Conservation (phyloP, 2,888 invertebrate species). For the Orthosia cruda region DNA sequence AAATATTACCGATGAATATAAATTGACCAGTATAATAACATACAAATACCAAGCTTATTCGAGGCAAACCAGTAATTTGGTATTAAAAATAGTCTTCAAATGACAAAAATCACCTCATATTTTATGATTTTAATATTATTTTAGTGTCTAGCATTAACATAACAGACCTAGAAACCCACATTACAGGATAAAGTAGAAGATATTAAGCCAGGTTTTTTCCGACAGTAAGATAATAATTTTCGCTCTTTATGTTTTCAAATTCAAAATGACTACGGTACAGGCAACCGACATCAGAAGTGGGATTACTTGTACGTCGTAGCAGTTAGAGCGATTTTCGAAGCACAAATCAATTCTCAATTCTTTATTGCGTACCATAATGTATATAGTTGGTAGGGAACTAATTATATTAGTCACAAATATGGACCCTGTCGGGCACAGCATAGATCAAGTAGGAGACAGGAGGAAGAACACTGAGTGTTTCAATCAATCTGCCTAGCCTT, state of each 20-base stretch:
- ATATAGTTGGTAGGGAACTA: too few relatives aligned
- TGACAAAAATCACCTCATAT: background rate
- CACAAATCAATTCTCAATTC: too few relatives aligned
- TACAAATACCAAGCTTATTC: background rate
- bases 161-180: constrained; percentile 7
- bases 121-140: constrained; percentile 20
- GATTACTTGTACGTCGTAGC: too few relatives aligned
- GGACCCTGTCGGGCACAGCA: too few relatives aligned
- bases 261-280: constrained; percentile 12
- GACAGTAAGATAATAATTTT: constrained; percentile 4
- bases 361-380: too few relatives aligned
- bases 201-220: constrained; percentile 12
- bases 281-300: background rate
- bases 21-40: background rate
- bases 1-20: too few relatives aligned
- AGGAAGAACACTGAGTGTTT: too few relatives aligned
- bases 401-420: too few relatives aligned
- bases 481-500: too few relatives aligned
- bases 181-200: constrained; percentile 5
- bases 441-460: too few relatives aligned
- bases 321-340: background rate
- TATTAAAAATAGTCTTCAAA: constrained; percentile 1
- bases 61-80: background rate
- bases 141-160: constrained; percentile 3
- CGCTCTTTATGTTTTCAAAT: constrained; percentile 25